phyloP scores from a whole-genome alignment of 1,140 invertebrate species.

The Hyphantria cunea region DNA sequence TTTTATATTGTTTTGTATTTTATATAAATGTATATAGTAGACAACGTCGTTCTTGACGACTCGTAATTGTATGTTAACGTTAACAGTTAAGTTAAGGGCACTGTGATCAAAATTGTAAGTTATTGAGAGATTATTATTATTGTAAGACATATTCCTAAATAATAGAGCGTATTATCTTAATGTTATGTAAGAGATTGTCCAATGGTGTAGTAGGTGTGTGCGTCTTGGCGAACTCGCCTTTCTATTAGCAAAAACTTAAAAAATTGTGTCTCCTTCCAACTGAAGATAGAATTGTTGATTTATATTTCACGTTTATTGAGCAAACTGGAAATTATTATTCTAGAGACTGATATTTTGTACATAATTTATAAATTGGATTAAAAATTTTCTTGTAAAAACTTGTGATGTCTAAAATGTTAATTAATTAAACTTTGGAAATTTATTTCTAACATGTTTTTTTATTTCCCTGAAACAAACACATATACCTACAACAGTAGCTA shows the following conservation, averaged over 20 bases:
- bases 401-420: constrained; percentile 78
- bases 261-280: constrained; percentile 60
- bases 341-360: constrained; percentile 78
- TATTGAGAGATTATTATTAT: constrained; percentile 81
- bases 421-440: constrained; percentile 75
- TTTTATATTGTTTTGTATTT: constrained; percentile 81
- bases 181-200: constrained; percentile 66
- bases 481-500: no score
- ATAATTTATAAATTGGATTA: constrained; percentile 74
- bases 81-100: constrained; percentile 79
- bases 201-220: constrained; percentile 41
- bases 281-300: constrained; percentile 64
- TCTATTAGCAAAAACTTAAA: no score
- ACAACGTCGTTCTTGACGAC: constrained; percentile 64
- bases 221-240: neutral
- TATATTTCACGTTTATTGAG: constrained; percentile 69
- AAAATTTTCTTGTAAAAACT: constrained; percentile 66
- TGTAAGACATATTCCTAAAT: constrained; percentile 79
- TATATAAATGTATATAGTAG: constrained; percentile 61
- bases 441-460: constrained; percentile 6
- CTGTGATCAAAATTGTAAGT: constrained; percentile 82
- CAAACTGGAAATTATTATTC: constrained; percentile 59
- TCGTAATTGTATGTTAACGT: constrained; percentile 78
- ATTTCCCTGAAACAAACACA: no score
- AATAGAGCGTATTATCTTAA: constrained; percentile 75